Evolutionary conservation across 2,797 vertebrate species (phyloP), one percentile per base, ranked within the genome.

Genomic region (Cygnus olor): DNA sequence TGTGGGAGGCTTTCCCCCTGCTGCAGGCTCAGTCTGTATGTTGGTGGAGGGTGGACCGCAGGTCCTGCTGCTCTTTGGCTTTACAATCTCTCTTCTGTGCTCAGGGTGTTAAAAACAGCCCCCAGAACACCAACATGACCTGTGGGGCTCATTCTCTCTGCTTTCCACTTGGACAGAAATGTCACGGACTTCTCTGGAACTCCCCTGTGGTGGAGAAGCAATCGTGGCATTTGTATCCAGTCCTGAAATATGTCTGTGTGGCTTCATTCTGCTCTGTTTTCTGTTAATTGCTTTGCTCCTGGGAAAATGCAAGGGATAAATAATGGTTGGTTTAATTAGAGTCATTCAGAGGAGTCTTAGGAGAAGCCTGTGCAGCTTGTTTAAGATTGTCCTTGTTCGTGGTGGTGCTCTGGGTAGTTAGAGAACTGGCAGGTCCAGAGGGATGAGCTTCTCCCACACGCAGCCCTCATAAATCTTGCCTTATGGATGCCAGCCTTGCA

Each of bases 281-380:
- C 70, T 0, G 0, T 80, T 95, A 94, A 94, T 94, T 96, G 76
- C 77, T 84, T 91, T 0, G 10, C 89, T 94, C 40, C 58, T 89
- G 90, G 91, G 77, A 85, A 92, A 81, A 69, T 88, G 57, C 14
- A 66, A 9, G 47, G 72, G 57, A 61, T 80, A 77, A 92, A 21
- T 36, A 63, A n/a, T 85, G 61, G 57, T 47, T 72, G 45, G 30
- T 89, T 96, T 94, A 91, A 94, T 93, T 88, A 57, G 71, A 78
- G 85, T 44, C 0, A 0, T 81, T 92, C 49, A 56, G 56, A 1
- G 2, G 47, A 66, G 38, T 30, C 76, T 68, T 58, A 30, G 76
- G 84, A 91, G 77, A 30, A 80, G 76, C 57, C 71, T 73, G 85
- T 78, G 72, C 44, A 80, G 57, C 57, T 83, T 78, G 54, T 80